These are phyloP conservation scores for Liopterus haemorrhoidalis DNA, from an alignment of 2,888 invertebrate genomes.

Conservation along the genomic window DNA sequence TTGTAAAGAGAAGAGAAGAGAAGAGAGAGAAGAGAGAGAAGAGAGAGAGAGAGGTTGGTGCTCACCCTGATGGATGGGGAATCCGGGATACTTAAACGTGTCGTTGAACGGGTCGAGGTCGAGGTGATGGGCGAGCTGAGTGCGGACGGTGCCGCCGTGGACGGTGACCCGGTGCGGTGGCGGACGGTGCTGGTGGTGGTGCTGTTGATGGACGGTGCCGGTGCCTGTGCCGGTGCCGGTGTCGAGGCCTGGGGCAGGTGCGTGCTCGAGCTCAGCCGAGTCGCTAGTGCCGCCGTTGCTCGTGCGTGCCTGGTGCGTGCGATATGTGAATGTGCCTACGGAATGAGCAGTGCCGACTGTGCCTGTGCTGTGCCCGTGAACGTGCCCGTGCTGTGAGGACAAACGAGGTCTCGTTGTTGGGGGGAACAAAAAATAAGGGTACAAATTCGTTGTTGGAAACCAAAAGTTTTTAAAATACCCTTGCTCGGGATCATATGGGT, in stretches of 20 bases:
- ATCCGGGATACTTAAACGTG: conserved; percentile 42
- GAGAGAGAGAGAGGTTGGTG: conserved; percentile 38
- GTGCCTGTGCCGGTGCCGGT: conserved; percentile 29
- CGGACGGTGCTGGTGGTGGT: conserved; percentile 32
- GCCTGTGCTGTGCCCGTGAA: conserved; percentile 43
- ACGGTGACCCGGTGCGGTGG: conserved; percentile 49
- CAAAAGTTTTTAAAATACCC: conserved; percentile 53
- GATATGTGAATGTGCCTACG: conserved; percentile 44
- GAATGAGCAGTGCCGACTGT: conserved; percentile 41
- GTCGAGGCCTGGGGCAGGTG: conserved; percentile 30
- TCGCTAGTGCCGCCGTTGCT: no score
- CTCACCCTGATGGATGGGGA: conserved; percentile 43
- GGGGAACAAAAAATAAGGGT: conserved; percentile 58
- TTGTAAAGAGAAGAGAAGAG: conserved; percentile 23
- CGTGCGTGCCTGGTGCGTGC: no score
- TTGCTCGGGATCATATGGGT: conserved; percentile 50
- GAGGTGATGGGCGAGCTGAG: conserved; percentile 35
- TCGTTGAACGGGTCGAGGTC: conserved; percentile 48
- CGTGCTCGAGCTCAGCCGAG: conserved; percentile 40
- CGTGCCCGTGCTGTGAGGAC: conserved; percentile 43
- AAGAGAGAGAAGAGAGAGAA: conserved; percentile 15
- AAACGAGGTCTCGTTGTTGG: conserved; percentile 42
- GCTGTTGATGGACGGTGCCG: conserved; percentile 21
- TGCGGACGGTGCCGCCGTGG: conserved; percentile 13
- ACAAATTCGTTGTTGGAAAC: conserved; percentile 51